Evolutionary conservation across 2,797 vertebrate species (phyloP).

Genomic region (Ibycter americanus): DNA sequence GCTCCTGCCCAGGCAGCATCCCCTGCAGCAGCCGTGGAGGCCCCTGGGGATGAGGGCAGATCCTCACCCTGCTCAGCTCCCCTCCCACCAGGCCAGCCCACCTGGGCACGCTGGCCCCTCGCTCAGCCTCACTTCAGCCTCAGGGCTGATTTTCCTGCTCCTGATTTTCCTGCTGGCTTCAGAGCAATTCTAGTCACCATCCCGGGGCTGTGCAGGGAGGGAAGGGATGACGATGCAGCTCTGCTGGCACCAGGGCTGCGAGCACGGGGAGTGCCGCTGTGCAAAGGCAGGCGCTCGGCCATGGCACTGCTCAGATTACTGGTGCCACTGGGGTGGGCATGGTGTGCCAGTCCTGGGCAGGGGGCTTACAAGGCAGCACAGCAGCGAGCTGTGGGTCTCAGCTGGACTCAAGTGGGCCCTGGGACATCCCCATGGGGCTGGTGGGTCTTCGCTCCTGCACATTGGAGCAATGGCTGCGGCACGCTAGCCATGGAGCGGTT

Average conservation of each 20-base stretch:
- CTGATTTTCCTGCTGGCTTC: not conserved
- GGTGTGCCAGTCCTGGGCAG: not conserved
- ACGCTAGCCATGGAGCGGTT: rapidly evolving
- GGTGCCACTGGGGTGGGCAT: not conserved
- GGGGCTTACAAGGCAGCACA: not conserved
- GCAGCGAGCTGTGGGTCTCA: not conserved
- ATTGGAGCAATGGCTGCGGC: rapidly evolving
- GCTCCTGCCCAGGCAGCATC: not conserved
- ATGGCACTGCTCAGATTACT: not conserved
- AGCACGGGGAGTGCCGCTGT: not conserved
- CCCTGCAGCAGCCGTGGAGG: not conserved
- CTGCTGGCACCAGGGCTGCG: not conserved
- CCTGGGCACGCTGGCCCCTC: not conserved
- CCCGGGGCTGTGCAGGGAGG: not conserved
- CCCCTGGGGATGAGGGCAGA: rapidly evolving
- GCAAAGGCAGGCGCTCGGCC: rapidly evolving
- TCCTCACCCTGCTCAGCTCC: rapidly evolving
- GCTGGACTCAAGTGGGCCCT: not conserved
- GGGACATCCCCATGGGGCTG: not conserved
- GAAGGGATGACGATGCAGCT: not conserved
- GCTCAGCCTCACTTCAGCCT: not conserved
- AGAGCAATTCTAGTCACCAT: not conserved
- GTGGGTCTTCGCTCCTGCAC: not conserved
- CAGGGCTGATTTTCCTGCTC: not conserved
- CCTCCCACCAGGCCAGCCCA: not conserved